These are phyloP conservation scores for Blennius ocellaris DNA, from an alignment of 2,113 vertebrate species.

Conservation along the genomic window DNA sequence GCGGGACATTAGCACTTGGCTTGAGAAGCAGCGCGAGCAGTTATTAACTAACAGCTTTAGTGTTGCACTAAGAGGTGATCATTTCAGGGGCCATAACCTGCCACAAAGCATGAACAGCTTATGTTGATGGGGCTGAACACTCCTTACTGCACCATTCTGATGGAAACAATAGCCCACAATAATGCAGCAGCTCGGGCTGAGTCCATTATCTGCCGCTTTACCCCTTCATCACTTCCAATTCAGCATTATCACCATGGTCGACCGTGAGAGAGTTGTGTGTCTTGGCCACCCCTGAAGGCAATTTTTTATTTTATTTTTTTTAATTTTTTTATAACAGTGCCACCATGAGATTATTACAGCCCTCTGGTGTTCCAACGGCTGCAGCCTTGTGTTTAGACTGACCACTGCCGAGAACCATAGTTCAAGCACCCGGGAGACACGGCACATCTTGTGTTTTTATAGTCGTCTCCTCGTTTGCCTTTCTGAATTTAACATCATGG, in stretches of 20 bases:
- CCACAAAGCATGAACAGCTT: constrained; percentile 41
- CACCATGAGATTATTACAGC: constrained; percentile 62
- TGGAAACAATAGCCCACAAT: constrained; percentile 38
- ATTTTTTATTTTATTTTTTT: constrained; percentile 2
- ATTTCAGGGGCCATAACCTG: constrained; percentile 56
- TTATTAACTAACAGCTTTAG: constrained; percentile 52
- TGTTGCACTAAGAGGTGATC: constrained; percentile 43
- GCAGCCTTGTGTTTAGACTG: constrained; percentile 54
- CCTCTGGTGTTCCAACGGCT: constrained; percentile 39
- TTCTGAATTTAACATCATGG: constrained; percentile 31
- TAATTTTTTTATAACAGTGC: constrained; percentile 11
- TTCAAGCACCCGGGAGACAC: constrained; percentile 2
- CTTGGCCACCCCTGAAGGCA: constrained; percentile 36
- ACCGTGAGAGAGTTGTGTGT: constrained; percentile 31
- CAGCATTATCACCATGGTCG: constrained; percentile 22
- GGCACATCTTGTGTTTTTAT: constrained; percentile 32
- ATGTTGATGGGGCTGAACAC: constrained; percentile 25
- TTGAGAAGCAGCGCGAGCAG: constrained; percentile 28
- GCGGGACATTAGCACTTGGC: constrained; percentile 44
- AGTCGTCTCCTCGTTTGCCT: constrained; percentile 35
- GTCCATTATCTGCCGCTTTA: constrained; percentile 55
- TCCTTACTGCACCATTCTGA: constrained; percentile 33
- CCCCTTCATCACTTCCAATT: constrained; percentile 40
- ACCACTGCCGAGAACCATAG: constrained; percentile 38
- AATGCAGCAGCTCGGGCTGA: constrained; percentile 41